Evolutionary conservation across 2,797 vertebrate genomes (phyloP), one percentile per base, ranked within the genome.

Genomic region (Alcedo quadribrachys): DNA sequence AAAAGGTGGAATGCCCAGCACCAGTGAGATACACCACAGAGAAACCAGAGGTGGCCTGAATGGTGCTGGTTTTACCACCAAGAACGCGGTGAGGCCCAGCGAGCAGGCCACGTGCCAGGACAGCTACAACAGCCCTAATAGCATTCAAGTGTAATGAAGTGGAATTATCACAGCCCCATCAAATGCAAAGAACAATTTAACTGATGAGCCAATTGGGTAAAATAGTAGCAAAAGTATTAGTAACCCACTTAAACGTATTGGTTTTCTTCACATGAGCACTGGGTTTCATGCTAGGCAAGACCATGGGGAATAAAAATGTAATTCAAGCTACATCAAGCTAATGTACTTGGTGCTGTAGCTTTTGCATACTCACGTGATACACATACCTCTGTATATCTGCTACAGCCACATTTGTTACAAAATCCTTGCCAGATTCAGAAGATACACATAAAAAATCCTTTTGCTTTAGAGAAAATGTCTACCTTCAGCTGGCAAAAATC

Each of bases 361-460:
- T 54, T 27, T 54, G 66, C 43, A 45, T 3, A 15, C 46, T 78
- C 50, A 33, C 1, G 0, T 37, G 40, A 43, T 21, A 15, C 12
- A 37, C 54, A 16, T 3, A 33, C 4, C 15, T 58, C 75, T 75
- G 3, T 8, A 27, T 1, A 13, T 35, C 37, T 2, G 8, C 60
- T 61, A 57, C 20, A 80, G 55, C 3, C 57, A 54, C 25, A 35
- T 3, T 54, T 75, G 42, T n/a, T 58, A 55, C 67, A 84, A 35
- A 37, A 58, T 2, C 63, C 30, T 9, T n/a, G 48, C 45, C 40
- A 32, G n/a, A 79, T 77, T 86, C 58, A 80, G 33, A 63, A 79
- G n/a, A 65, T 15, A 37, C 0, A 53, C 15, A 76, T 37, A 33
- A 37, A 27, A 46, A 0, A 0, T 3, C 30, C 5, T 28, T 63